Evolutionary conservation across 2,113 vertebrate genomes (phyloP).

Genomic region (Ceyx margarethae): DNA sequence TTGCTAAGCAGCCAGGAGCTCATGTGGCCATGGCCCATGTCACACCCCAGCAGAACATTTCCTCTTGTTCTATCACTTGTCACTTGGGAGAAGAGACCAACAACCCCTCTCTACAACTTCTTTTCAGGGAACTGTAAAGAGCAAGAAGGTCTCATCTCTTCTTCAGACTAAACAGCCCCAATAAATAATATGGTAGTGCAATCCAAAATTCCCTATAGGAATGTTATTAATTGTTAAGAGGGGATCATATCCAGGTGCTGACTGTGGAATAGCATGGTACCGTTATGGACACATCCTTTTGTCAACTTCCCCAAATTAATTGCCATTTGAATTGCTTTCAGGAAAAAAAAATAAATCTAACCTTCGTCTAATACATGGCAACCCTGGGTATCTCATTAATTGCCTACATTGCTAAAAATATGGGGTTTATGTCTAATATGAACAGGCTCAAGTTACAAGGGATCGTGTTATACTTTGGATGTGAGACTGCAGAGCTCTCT

Average conservation of each 20-base stretch:
- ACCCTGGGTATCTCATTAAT: not conserved
- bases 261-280: not conserved
- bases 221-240: not conserved
- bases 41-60: not conserved
- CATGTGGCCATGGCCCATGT: rapidly evolving
- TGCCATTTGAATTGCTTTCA: not conserved
- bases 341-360: not conserved
- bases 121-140: too few relatives aligned
- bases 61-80: too few relatives aligned
- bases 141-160: too few relatives aligned
- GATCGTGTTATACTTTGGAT: not conserved
- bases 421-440: not conserved
- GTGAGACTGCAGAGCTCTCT: not conserved
- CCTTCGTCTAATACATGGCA: not conserved
- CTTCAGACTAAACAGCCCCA: too few relatives aligned
- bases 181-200: too few relatives aligned
- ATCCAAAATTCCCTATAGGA: not conserved
- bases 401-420: not conserved
- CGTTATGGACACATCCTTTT: not conserved
- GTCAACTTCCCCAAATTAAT: not conserved
- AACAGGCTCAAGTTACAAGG: not conserved
- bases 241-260: not conserved
- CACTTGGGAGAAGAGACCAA: too few relatives aligned
- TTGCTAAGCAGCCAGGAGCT: slow-evolving; percentile 19
- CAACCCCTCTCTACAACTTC: too few relatives aligned